Percentiles rank a stretch among this genome's conserved stretches.
phyloP scores from a whole-genome alignment of 1,140 invertebrate species.

The Drosophila triauraria region DNA sequence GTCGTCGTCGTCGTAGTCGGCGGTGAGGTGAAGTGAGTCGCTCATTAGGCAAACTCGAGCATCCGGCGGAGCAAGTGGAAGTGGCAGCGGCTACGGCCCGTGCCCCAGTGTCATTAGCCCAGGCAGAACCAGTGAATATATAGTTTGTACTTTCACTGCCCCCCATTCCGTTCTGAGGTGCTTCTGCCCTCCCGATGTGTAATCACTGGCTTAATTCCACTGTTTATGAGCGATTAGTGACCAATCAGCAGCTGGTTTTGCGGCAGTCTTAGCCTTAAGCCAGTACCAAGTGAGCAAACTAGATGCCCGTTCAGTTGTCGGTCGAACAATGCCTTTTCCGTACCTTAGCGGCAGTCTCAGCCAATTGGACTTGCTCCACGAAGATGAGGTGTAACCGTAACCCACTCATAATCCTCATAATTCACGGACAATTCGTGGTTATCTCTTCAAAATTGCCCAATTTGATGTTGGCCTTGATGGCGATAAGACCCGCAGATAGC shows the following conservation, averaged over 20 bases:
- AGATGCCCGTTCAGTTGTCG: constrained; percentile 16
- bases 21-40: constrained; percentile 17
- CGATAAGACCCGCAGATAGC: constrained; percentile 35
- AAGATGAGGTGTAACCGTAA: constrained; percentile 33
- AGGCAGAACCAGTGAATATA: not conserved
- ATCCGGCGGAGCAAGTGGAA: constrained; percentile 46
- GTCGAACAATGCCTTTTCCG: constrained; percentile 11
- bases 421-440: constrained; percentile 17
- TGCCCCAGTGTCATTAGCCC: constrained; percentile 23
- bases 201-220: constrained; percentile 8
- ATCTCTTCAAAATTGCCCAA: constrained; percentile 8
- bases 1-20: constrained; percentile 2
- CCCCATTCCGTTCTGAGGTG: not conserved
- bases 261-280: not conserved
- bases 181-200: constrained; percentile 6
- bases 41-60: constrained; percentile 48
- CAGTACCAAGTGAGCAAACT: constrained; percentile 13
- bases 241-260: constrained; percentile 36
- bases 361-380: constrained; percentile 10
- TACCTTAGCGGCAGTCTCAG: constrained; percentile 15
- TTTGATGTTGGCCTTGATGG: constrained; percentile 1
- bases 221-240: constrained; percentile 13
- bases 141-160: constrained; percentile 26
- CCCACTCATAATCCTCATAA: not conserved
- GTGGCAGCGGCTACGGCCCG: constrained; percentile 10